Percentiles rank a stretch among this genome's conserved stretches.
These are phyloP conservation scores for Phaetusa simplex DNA, from an alignment of 2,113 vertebrate species.

Conservation along the genomic window DNA sequence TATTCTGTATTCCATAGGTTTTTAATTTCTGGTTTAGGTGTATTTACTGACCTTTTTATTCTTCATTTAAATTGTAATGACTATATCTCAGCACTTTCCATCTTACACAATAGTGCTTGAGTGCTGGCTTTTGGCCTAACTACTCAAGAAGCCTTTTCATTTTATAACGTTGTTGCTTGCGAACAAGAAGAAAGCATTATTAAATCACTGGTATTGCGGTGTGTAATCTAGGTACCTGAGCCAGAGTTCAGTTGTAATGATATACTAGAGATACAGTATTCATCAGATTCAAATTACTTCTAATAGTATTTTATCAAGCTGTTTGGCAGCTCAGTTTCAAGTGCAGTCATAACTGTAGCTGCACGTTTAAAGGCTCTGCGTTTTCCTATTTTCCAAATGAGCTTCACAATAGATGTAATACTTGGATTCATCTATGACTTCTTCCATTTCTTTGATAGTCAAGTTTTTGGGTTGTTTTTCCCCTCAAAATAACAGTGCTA, in stretches of 20 bases:
- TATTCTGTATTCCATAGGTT: not conserved
- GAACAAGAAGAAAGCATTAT: not conserved
- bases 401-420: not conserved
- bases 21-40: not conserved
- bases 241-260: not conserved
- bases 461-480: fast-evolving
- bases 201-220: not conserved
- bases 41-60: not conserved
- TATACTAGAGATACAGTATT: not conserved
- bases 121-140: not conserved
- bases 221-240: not conserved
- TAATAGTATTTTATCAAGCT: not conserved
- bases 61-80: not conserved
- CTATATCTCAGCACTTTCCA: not conserved
- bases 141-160: not conserved
- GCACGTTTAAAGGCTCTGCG: not conserved
- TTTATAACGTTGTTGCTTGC: not conserved
- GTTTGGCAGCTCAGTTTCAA: not conserved
- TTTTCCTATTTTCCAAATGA: not conserved
- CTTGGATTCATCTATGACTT: not conserved
- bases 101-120: not conserved
- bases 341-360: not conserved
- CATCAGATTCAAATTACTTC: not conserved
- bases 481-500: not conserved
- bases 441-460: not conserved